Evolutionary conservation across 1,140 invertebrate genomes (phyloP).

Genomic region (Heliconius himera): DNA sequence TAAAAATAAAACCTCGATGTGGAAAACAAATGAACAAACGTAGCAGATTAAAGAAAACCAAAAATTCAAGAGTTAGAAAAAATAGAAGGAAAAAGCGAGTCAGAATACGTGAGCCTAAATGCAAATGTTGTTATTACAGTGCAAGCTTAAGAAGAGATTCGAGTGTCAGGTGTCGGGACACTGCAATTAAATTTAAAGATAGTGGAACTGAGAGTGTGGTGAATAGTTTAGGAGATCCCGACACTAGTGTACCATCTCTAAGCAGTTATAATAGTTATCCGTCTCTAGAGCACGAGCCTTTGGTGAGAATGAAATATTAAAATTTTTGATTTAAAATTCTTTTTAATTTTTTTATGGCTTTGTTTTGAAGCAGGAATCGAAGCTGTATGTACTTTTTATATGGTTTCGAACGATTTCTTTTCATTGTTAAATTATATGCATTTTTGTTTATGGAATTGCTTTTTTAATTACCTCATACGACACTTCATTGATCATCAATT

Average conservation of each 20-base stretch:
- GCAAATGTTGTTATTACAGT: not conserved
- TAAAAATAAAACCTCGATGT: conserved; percentile 14
- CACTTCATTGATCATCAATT: too few species aligned
- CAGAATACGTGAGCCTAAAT: not conserved
- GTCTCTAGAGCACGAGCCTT: conserved; percentile 53
- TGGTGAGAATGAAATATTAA: conserved; percentile 30
- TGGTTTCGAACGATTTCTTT: not conserved
- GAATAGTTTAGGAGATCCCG: conserved; percentile 22
- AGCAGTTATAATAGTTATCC: conserved; percentile 48
- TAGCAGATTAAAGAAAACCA: not conserved
- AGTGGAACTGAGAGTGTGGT: conserved; percentile 1
- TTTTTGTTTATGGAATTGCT: too few species aligned
- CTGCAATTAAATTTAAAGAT: not conserved
- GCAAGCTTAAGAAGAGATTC: not conserved
- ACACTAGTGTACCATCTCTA: conserved; percentile 34
- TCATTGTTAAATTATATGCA: not conserved
- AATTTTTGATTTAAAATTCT: not conserved
- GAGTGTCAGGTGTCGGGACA: not conserved
- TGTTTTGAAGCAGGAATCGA: not conserved
- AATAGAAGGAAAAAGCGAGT: not conserved
- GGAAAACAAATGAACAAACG: not conserved
- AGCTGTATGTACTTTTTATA: not conserved
- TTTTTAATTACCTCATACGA: too few species aligned
- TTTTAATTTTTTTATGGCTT: not conserved
- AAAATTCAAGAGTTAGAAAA: not conserved